Evolutionary conservation across 2,888 invertebrate species (phyloP).

Genomic region (Eudemis profundana): DNA sequence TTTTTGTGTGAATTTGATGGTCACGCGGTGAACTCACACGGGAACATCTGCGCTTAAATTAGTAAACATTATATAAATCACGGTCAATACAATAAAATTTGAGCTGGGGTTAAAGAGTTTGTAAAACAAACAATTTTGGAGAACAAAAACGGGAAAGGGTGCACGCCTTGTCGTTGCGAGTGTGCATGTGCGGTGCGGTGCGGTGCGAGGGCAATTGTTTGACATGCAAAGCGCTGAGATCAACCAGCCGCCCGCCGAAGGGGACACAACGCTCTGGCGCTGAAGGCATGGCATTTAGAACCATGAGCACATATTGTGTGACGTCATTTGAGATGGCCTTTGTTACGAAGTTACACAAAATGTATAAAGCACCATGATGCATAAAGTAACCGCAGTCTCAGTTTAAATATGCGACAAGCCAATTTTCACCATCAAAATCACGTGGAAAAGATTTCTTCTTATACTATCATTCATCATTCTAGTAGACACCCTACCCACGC

Average conservation of each 20-base stretch:
- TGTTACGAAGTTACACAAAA: conserved; percentile 7
- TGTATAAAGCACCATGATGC: conserved; percentile 3
- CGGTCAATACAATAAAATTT: conserved; percentile 74
- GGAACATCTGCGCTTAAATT: conserved; percentile 65
- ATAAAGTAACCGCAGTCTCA: conserved; percentile 1
- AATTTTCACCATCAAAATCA: background rate
- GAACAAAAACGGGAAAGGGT: conserved; percentile 71
- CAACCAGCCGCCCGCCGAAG: conserved; percentile 61
- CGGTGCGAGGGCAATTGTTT: conserved; percentile 74
- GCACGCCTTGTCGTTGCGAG: conserved; percentile 71
- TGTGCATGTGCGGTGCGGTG: conserved; percentile 59
- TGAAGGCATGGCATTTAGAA: conserved; percentile 63
- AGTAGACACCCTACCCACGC: conserved; percentile 21
- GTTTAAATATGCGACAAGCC: background rate
- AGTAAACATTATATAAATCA: conserved; percentile 80
- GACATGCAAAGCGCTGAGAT: conserved; percentile 77
- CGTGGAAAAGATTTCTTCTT: background rate
- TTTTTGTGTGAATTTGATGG: conserved; percentile 59
- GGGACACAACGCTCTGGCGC: conserved; percentile 58
- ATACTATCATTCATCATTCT: conserved; percentile 21
- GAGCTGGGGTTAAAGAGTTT: conserved; percentile 75
- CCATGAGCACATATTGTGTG: conserved; percentile 30
- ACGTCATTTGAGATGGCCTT: conserved; percentile 30
- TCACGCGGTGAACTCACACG: conserved; percentile 63
- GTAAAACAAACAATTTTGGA: conserved; percentile 76